These are phyloP conservation scores for Pollicipes pollicipes DNA, from an alignment of 1,140 invertebrate genomes.

Conservation along the genomic window DNA sequence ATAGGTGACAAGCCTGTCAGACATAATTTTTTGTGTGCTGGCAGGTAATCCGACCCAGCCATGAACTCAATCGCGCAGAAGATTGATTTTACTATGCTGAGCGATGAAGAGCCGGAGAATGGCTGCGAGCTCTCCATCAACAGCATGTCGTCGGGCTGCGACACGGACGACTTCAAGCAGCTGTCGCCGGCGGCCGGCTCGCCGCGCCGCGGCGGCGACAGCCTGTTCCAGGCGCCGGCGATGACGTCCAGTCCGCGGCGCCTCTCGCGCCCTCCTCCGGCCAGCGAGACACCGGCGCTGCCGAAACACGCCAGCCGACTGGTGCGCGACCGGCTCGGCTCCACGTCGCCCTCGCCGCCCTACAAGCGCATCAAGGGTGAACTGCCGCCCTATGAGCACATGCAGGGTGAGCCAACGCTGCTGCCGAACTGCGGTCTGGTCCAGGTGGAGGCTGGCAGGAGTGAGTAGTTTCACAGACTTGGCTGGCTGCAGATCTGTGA, in stretches of 20 bases:
- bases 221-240: background rate
- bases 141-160: conserved; percentile 4
- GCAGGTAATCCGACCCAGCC: too few relatives aligned
- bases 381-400: background rate
- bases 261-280: background rate
- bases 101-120: background rate
- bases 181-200: background rate
- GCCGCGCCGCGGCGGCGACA: background rate
- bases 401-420: too few relatives aligned
- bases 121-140: background rate
- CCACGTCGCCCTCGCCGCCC: background rate
- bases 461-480: too few relatives aligned
- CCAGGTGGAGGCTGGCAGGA: too few relatives aligned
- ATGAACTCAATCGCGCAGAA: background rate
- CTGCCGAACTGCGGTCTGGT: too few relatives aligned
- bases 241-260: conserved; percentile 4
- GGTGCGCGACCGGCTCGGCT: background rate
- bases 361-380: conserved; percentile 5
- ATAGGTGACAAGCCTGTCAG: too few relatives aligned
- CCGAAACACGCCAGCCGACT: background rate
- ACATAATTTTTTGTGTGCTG: too few relatives aligned
- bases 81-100: background rate
- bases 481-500: too few relatives aligned
- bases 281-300: background rate
- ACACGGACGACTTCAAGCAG: background rate